Base-by-base conservation (phyloP, 2,113 vertebrate genomes). In the Coregonus clupeaformis region DNA sequence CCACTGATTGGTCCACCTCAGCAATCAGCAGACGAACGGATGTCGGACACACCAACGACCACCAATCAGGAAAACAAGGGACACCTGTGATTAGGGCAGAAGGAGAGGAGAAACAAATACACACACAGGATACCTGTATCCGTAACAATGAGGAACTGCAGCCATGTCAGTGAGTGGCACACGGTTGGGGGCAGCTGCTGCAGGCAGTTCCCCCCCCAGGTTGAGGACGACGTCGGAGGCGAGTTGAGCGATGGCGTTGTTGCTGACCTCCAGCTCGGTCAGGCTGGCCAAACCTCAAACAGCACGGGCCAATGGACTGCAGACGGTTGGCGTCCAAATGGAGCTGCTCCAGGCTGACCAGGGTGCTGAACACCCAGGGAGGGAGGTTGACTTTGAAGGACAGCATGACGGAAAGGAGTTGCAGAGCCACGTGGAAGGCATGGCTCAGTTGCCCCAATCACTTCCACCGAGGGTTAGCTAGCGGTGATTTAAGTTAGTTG, bases 171-270 rank as follows among this genome's bases (percentile, higher is more conserved):
- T n/a, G n/a, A n/a, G n/a, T n/a, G n/a, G n/a, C n/a, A n/a, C n/a
- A n/a, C n/a, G n/a, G n/a, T n/a, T n/a, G n/a, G n/a, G n/a, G n/a
- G n/a, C n/a, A n/a, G n/a, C n/a, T 6, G 55, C 29, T 88, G 89
- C 71, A 98, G 84, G 65, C 13, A 84, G 85, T 97, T 97, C 71
- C 77, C 90, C 0, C 91, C 94, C 9, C n/a, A 98, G 84, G 82
- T 96, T 94, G 75, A 97, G 73, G 32, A 42, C 27, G 4, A 93
- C 9, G 0, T 77, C 77, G 9, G 78, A 52, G 30, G 92, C 72
- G 73, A 93, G 90, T 52, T 69, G 69, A 36, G 65, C n/a, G 22
- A 95, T 88, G 3, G 80, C 90, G 80, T 97, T 98, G 36, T 79
- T 76, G 77, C 90, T 95, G 80, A 97, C 65, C 76, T 89, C 87